These are phyloP conservation scores for Lanistes nyassanus DNA, from an alignment of 1,140 invertebrate species.

Conservation along the genomic window DNA sequence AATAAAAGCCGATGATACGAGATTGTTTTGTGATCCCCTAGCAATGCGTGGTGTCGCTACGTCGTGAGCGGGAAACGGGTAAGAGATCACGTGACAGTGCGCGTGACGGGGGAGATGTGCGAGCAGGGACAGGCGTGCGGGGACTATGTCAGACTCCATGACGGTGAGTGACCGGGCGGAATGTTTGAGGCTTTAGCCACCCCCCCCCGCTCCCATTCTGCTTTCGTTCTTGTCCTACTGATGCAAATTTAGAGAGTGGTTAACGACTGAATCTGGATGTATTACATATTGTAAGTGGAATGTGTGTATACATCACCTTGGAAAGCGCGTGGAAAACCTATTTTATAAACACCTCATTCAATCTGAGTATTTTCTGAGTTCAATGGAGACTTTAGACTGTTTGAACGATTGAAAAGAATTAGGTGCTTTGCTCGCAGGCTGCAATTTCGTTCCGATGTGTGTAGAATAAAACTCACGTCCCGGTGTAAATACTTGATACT, in stretches of 20 bases:
- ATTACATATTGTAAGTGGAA: background rate
- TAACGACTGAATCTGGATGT: background rate
- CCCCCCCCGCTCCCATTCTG: background rate
- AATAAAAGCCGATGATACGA: background rate
- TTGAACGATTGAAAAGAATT: no score
- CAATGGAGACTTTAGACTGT: no score
- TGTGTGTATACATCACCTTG: background rate
- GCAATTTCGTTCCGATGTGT: no score
- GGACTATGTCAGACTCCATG: conserved; percentile 12
- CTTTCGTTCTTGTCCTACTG: no score
- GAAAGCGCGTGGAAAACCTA: background rate
- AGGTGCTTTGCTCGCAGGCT: no score
- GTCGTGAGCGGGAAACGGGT: background rate
- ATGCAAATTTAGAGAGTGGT: no score
- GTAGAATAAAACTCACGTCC: no score
- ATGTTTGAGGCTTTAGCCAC: background rate
- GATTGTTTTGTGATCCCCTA: background rate
- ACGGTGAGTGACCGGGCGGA: background rate
- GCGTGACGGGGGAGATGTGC: conserved; percentile 9
- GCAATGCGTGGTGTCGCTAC: conserved; percentile 18
- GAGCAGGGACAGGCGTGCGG: conserved; percentile 4
- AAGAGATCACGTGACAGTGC: conserved; percentile 8
- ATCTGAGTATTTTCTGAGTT: no score
- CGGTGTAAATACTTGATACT: no score
- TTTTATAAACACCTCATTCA: no score